phyloP scores from a whole-genome alignment of 2,797 vertebrate species.

The Manis pentadactyla region DNA sequence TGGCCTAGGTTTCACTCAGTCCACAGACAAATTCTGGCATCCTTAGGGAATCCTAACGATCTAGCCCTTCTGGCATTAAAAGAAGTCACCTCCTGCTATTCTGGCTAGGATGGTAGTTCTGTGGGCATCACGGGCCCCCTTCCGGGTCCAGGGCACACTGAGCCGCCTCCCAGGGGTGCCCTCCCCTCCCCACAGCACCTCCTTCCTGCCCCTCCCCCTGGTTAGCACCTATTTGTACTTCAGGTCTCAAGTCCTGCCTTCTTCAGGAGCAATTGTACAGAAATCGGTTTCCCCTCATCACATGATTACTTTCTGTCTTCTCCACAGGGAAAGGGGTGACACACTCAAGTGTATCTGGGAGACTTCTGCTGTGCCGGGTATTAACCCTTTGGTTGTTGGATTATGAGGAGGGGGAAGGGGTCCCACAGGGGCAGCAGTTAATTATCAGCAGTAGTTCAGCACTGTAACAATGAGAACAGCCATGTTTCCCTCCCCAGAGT shows the following conservation, averaged over 20 bases:
- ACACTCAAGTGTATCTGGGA: neutral
- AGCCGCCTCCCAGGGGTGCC: neutral
- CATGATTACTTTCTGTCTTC: neutral
- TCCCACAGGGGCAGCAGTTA: neutral
- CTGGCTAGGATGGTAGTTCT: neutral
- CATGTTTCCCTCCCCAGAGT: neutral
- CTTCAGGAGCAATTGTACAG: neutral
- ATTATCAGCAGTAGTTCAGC: neutral
- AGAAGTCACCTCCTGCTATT: neutral
- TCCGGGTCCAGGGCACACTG: too few relatives aligned
- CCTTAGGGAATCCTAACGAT: neutral
- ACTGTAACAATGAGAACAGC: fast-evolving
- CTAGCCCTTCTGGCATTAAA: neutral
- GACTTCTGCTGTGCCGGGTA: neutral
- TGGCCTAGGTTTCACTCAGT: neutral
- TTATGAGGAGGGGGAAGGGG: neutral
- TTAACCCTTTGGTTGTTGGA: neutral
- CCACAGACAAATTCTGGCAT: neutral
- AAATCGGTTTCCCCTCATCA: neutral
- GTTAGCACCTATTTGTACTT: neutral
- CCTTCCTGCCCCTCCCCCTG: neutral
- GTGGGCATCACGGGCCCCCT: fast-evolving
- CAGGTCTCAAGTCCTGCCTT: neutral
- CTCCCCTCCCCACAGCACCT: fast-evolving
- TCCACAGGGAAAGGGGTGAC: neutral